Evolutionary conservation across 2,113 vertebrate genomes (phyloP), one percentile per base, ranked within the genome.

Genomic region (Phalacrocorax aristotelis): DNA sequence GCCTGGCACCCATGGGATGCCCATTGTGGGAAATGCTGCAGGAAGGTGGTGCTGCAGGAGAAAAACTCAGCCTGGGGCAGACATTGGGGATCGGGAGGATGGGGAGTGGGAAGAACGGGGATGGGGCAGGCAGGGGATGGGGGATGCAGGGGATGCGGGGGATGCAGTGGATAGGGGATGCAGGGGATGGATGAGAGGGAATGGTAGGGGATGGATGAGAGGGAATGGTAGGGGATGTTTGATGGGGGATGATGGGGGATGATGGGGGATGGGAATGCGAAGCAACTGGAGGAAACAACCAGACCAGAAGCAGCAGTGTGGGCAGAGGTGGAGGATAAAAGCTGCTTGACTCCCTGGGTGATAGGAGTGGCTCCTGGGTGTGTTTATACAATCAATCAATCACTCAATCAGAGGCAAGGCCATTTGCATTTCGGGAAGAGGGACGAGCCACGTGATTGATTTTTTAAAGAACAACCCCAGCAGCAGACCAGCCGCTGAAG

Each of bases 401-500:
- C 9, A 46, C 20, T 70, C 21, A 49, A 61, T 72, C 3, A 46
- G 51, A 46, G 44, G 19, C 23, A 19, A n/a, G 36, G 36, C 8
- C 2, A 1, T 36, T 26, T 46, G 49, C 18, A 27, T 57, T 22
- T 15, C 6, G 29, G 51, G 29, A 49, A 21, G 57, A 7, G 11
- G 9, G 30, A 64, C 34, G 5, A 29, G 23, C 23, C 34, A 6
- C 0, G 8, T 6, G 75, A 10, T 15, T 15, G 8, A 1, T 5
- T 20, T 23, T 29, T 30, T 42, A 5, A 51, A 62, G 75, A 17
- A 1, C 6, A 52, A 52, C 51, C 3, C 10, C 18, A 5, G 29
- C 1, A 4, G 46, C 3, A 6, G 46, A 10, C 0, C 15, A 10
- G 25, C 1, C 1, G 5, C 19, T 0, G 1, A 13, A 11, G 30